Evolutionary conservation across 1,140 invertebrate genomes (phyloP).

Genomic region (Leucophenga varia): DNA sequence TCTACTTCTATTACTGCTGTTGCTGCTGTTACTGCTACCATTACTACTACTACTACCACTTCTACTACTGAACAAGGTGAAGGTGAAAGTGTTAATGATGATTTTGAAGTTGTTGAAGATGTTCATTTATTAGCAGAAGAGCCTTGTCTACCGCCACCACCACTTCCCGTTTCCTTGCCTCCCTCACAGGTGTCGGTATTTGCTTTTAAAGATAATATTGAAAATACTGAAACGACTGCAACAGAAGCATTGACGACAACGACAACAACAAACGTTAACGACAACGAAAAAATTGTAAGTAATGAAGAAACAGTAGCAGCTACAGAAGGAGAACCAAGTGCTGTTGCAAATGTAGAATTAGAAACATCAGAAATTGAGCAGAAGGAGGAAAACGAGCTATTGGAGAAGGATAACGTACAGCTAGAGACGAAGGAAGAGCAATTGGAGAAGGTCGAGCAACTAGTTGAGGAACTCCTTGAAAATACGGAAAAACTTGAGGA

Average conservation of each 20-base stretch:
- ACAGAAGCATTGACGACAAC: conserved; percentile 18
- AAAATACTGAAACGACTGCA: conserved; percentile 11
- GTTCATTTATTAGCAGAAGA: conserved; percentile 12
- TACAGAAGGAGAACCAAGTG: not conserved
- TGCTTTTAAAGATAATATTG: conserved; percentile 30
- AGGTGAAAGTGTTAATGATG: conserved; percentile 11
- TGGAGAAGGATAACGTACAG: no score
- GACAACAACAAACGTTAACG: conserved; percentile 2
- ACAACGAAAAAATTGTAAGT: conserved; percentile 6
- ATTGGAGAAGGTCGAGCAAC: no score
- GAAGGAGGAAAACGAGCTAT: no score
- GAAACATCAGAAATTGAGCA: no score
- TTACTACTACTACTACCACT: conserved; percentile 32
- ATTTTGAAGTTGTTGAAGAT: not conserved
- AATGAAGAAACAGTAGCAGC: not conserved
- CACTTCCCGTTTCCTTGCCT: conserved; percentile 39
- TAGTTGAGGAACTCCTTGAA: no score
- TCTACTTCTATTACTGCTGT: conserved; percentile 8
- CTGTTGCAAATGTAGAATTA: no score
- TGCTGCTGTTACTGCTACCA: conserved; percentile 21
- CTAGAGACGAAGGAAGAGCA: no score
- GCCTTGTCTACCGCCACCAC: conserved; percentile 27
- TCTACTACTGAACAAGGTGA: conserved; percentile 6
- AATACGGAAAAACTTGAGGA: no score
- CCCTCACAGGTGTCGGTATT: conserved; percentile 50